Evolutionary conservation across 92 coral and sea anemone species (phyloP), one percentile per base, ranked within the genome.

Genomic region (Pocillopora grandis): DNA sequence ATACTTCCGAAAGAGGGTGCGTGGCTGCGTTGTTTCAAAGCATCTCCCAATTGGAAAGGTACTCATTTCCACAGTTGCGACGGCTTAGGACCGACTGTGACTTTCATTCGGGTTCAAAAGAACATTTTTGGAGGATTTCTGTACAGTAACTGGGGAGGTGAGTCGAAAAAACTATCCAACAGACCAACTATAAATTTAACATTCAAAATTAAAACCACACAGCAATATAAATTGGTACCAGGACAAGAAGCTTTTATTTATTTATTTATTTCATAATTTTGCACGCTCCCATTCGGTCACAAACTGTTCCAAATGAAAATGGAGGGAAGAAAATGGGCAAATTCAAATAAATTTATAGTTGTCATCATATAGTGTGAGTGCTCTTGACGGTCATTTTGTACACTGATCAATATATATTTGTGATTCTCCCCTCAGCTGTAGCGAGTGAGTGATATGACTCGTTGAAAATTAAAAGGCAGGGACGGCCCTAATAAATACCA

Each of bases 91-190:
- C 83, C 83, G 9, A 79, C 83, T 66, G 74, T 79, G 14, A 15
- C 49, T 5, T 63, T 79, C 15, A 65, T 79, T 55, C 83, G 73
- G 9, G 71, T 64, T 0, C 71, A 58, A 21, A 16, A 79, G 59
- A 79, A 79, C 35, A 37, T 79, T 49, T 79, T 79, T 23, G 83
- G 83, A 14, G 83, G 83, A 20, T 79, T 66, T 55, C 74, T 79
- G 18, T 72, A 79, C 63, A 79, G 18, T 10, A 27, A 48, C 20
- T 79, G 83, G 83, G 83, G 83, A 79, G 83, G 83, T 66, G 48
- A 79, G 82, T 42, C 52, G 8, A 42, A 2, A 12, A 9, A 27
- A 37, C 5, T 12, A 0, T 11, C 52, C 8, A 42, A 42, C 52
- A 42, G 1, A 42, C 8, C 5, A 3, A 7, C 52, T 42, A 3